Conservation (phyloP, 2,797 vertebrate genomes). For the Chloroceryle amazona region DNA sequence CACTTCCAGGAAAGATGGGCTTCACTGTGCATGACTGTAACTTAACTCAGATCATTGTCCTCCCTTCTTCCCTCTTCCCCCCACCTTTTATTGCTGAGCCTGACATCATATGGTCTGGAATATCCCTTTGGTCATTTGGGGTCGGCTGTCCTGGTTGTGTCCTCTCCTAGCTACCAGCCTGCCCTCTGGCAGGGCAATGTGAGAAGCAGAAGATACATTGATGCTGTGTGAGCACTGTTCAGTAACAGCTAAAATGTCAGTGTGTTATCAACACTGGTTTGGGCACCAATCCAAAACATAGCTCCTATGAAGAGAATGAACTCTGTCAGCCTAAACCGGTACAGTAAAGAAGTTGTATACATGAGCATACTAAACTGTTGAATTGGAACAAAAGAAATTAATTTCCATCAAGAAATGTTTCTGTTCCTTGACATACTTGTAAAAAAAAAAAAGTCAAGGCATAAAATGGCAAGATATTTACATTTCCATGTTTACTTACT, state of each 20-base stretch:
- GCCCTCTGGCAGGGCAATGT: fast-evolving
- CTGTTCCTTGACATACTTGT: not conserved
- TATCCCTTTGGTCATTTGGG: not conserved
- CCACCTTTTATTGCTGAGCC: not conserved
- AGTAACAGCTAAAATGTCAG: not conserved
- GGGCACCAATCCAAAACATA: not conserved
- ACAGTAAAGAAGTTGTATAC: not conserved
- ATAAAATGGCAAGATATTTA: not conserved
- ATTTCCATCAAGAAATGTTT: not conserved
- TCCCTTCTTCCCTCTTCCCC: not conserved
- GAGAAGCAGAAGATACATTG: not conserved
- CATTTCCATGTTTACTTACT: not conserved
- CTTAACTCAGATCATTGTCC: fast-evolving
- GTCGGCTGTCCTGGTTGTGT: not conserved
- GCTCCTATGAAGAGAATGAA: not conserved
- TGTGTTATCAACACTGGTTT: not conserved
- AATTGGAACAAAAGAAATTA: not conserved
- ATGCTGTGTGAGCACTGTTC: not conserved
- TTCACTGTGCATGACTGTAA: fast-evolving
- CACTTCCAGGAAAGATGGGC: not conserved
- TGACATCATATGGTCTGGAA: no score
- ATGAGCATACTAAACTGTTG: not conserved
- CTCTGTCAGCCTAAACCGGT: not conserved
- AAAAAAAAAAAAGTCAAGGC: not conserved
- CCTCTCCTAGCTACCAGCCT: not conserved